Evolutionary conservation across 2,888 invertebrate species (phyloP).

Genomic region (Cantharis nigra): DNA sequence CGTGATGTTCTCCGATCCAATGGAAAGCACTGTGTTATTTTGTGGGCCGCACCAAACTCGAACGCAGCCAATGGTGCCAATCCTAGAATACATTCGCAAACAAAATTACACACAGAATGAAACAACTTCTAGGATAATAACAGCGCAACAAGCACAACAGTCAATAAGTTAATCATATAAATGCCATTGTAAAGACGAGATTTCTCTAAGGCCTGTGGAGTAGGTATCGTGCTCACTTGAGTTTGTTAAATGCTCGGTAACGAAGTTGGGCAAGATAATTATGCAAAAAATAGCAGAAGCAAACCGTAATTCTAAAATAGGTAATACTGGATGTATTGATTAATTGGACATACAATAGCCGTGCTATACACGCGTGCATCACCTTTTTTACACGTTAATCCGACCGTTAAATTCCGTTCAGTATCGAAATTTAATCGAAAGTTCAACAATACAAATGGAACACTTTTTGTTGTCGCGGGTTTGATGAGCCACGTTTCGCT

Average conservation of each 20-base stretch:
- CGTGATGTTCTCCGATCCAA: constrained; percentile 9
- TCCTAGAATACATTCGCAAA: constrained; percentile 19
- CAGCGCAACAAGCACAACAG: not conserved
- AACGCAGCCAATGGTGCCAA: constrained; percentile 6
- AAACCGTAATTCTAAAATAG: not conserved
- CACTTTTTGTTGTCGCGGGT: not conserved
- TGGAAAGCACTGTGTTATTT: not conserved
- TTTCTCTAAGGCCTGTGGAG: not conserved
- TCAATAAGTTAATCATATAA: not conserved
- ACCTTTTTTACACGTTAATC: not conserved
- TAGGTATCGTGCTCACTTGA: not conserved
- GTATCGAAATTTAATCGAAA: not conserved
- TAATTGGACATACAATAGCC: not conserved
- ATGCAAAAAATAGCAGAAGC: not conserved
- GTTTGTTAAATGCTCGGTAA: not conserved
- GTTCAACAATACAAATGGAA: not conserved
- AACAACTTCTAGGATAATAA: constrained; percentile 19
- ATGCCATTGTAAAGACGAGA: not conserved
- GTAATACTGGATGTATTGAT: not conserved
- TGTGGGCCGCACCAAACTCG: constrained; percentile 7
- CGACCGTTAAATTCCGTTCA: not conserved
- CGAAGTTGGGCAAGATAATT: not conserved
- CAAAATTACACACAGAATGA: constrained; percentile 22
- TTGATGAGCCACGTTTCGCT: not conserved
- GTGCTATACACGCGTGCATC: not conserved